These are phyloP conservation scores for Ophiodon elongatus DNA, from an alignment of 2,113 vertebrate genomes.

Conservation along the genomic window DNA sequence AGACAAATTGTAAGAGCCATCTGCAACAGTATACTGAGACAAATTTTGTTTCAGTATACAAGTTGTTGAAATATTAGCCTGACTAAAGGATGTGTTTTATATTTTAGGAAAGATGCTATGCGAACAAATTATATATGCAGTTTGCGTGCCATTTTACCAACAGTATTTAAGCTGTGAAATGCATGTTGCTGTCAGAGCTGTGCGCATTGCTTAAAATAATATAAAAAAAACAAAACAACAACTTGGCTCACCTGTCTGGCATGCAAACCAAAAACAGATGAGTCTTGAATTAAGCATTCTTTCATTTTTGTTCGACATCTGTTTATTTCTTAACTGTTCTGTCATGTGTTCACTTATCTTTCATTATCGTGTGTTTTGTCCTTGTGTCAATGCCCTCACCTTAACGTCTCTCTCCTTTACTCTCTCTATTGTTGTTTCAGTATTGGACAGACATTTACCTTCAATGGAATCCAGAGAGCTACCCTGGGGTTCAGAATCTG, in stretches of 20 bases:
- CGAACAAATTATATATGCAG: background rate
- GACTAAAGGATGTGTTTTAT: background rate
- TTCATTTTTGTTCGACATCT: background rate
- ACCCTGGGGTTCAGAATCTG: constrained; percentile 90
- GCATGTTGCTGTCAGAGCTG: background rate
- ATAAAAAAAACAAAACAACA: background rate
- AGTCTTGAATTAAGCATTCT: background rate
- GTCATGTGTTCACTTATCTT: background rate
- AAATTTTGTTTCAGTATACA: too few species aligned
- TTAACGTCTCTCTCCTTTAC: background rate
- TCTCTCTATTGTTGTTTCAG: constrained; percentile 61
- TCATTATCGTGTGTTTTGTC: background rate
- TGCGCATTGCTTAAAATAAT: background rate
- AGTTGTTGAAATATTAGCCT: constrained; percentile 11
- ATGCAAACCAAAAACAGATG: background rate
- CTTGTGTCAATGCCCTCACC: background rate
- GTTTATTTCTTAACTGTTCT: background rate
- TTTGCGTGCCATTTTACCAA: background rate
- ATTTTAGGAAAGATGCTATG: background rate
- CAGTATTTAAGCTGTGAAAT: background rate
- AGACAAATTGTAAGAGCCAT: constrained; percentile 30
- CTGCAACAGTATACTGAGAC: too few species aligned
- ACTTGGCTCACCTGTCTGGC: background rate
- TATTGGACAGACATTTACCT: constrained; percentile 90
- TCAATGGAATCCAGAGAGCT: constrained; percentile 88